A percentile compares a stretch with the other conserved stretches of the same genome.
These are phyloP conservation scores for Gadopsis bispinosus DNA, from an alignment of 2,797 vertebrate species.

Conservation along the genomic window DNA sequence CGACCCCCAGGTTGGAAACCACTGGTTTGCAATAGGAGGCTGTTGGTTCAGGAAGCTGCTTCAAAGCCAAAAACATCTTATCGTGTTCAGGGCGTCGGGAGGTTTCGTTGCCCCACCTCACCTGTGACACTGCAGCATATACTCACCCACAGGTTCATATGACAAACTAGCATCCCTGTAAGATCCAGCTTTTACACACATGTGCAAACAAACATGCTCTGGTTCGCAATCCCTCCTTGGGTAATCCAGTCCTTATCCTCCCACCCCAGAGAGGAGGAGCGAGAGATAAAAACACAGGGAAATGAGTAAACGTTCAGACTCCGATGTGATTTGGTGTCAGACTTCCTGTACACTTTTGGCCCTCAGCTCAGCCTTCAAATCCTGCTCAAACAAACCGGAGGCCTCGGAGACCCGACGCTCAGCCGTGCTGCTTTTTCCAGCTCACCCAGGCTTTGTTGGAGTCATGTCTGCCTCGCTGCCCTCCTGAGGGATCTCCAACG, in stretches of 20 bases:
- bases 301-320: slow-evolving; percentile 53
- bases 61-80: slow-evolving; percentile 37
- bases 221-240: slow-evolving; percentile 32
- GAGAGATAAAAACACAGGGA: slow-evolving; percentile 49
- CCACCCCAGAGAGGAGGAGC: slow-evolving; percentile 52
- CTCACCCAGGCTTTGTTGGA: slow-evolving; percentile 15
- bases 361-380: slow-evolving; percentile 32
- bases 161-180: background rate
- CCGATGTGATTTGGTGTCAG: slow-evolving; percentile 50
- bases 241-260: slow-evolving; percentile 77
- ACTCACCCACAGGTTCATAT: slow-evolving; percentile 15
- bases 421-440: slow-evolving; percentile 14
- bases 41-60: background rate
- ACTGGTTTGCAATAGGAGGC: background rate
- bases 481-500: slow-evolving; percentile 31
- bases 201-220: slow-evolving; percentile 31
- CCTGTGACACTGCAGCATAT: background rate
- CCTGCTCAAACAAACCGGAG: slow-evolving; percentile 34
- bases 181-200: slow-evolving; percentile 34
- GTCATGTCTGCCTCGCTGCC: slow-evolving; percentile 14
- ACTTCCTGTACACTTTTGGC: slow-evolving; percentile 6
- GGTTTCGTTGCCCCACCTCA: slow-evolving; percentile 8
- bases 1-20: background rate
- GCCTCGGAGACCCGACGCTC: slow-evolving; percentile 25
- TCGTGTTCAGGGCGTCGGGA: slow-evolving; percentile 42